Base-by-base conservation (phyloP, 2,888 invertebrate species). In the Phyllotreta cruciferae region DNA sequence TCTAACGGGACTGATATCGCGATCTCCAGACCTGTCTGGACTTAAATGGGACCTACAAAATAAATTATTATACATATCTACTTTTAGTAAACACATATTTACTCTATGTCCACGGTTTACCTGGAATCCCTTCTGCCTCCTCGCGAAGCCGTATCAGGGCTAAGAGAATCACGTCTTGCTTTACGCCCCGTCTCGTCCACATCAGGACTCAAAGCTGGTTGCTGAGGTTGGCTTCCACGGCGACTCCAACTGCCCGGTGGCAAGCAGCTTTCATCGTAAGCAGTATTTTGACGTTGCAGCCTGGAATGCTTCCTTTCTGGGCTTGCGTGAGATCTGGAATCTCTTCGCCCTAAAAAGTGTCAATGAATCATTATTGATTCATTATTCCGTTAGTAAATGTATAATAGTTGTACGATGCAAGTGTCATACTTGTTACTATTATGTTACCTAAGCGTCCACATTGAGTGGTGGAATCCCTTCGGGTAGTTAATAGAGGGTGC, bases 401-500 rank as follows among this genome's bases (percentile, higher is more conserved):
- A n/a, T n/a, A n/a, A n/a, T n/a, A n/a, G n/a, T n/a, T n/a, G n/a
- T n/a, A n/a, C n/a, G n/a, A n/a, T n/a, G n/a, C n/a, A n/a, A n/a
- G n/a, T n/a, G n/a, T n/a, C n/a, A n/a, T n/a, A n/a, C n/a, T n/a
- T n/a, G n/a, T n/a, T n/a, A n/a, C n/a, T n/a, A n/a, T n/a, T n/a
- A n/a, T n/a, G n/a, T n/a, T 45, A 67, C 87, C 88, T 6, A 83
- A 78, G 10, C 86, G 80, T 4, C 90, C 88, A 74, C 93, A 93
- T 81, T 94, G 93, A 0, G 93, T 93, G 1, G 93, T 93, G 0
- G 93, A 93, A 76, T 94, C 93, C 61, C 93, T 84, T 34, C 93
- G 83, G 0, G 85, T 85, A 1, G 83, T 69, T 9, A 85, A 71
- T 37, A 84, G 70, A 4, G 86, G 85, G 75, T 85, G 84, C 4